A percentile compares a stretch with the other conserved stretches of the same genome.
phyloP scores from a whole-genome alignment of 2,888 invertebrate genomes.

The Rhodophaea formosa region DNA sequence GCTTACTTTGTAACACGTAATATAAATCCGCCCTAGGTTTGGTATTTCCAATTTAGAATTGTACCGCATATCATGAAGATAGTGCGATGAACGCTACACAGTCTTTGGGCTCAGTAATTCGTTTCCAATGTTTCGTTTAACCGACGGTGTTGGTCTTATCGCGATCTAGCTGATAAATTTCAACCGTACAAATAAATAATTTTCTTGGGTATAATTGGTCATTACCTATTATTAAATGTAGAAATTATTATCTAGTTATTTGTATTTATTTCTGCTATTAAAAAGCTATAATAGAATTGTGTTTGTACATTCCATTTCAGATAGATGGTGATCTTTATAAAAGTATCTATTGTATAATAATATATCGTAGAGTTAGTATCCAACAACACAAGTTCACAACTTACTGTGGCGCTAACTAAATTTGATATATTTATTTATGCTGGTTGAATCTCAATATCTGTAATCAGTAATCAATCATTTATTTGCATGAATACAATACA shows the following conservation, averaged over 20 bases:
- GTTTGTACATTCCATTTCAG: too few relatives aligned
- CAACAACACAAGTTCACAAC: too few relatives aligned
- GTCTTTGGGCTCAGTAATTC: slow-evolving; percentile 13
- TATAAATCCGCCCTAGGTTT: background rate
- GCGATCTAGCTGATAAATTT: slow-evolving; percentile 8
- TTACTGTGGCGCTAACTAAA: too few relatives aligned
- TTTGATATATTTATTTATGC: too few relatives aligned
- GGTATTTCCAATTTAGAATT: slow-evolving; percentile 10
- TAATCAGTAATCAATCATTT: too few relatives aligned
- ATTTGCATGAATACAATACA: too few relatives aligned
- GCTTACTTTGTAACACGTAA: background rate
- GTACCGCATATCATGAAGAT: slow-evolving; percentile 1
- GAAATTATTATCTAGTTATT: background rate
- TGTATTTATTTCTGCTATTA: too few relatives aligned
- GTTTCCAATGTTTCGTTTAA: slow-evolving; percentile 16
- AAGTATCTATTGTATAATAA: too few relatives aligned
- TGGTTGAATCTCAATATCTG: too few relatives aligned
- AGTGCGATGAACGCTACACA: background rate
- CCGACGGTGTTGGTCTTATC: slow-evolving; percentile 8
- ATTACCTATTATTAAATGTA: background rate
- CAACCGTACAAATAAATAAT: slow-evolving; percentile 8
- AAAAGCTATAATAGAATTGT: too few relatives aligned
- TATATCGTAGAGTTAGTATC: too few relatives aligned
- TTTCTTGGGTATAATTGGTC: slow-evolving; percentile 7
- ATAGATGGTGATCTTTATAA: too few relatives aligned